phyloP scores from a whole-genome alignment of 2,797 vertebrate genomes.

The Perodicticus potto region DNA sequence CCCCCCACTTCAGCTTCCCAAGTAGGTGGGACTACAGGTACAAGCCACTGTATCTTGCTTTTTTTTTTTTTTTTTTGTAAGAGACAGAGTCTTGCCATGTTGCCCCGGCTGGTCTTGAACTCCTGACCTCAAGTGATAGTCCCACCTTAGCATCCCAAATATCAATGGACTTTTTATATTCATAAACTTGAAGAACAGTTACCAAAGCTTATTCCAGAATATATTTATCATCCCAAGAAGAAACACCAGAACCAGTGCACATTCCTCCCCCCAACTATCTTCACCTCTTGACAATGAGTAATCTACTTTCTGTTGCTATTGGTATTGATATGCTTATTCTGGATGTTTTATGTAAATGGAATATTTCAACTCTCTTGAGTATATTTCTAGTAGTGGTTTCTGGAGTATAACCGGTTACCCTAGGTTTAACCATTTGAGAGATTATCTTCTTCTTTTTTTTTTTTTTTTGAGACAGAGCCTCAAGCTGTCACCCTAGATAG shows the following conservation, averaged over 20 bases:
- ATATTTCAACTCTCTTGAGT: background rate
- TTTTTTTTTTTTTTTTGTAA: background rate
- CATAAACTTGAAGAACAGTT: slow-evolving; percentile 10
- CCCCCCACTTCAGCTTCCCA: background rate
- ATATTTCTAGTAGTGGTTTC: background rate
- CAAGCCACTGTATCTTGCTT: background rate
- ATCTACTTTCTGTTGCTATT: slow-evolving; percentile 30
- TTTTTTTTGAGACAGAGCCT: too few relatives aligned
- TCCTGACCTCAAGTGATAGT: background rate
- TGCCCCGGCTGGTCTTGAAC: background rate
- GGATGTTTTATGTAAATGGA: slow-evolving; percentile 27
- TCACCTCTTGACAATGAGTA: background rate
- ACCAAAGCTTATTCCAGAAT: background rate
- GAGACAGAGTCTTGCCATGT: background rate
- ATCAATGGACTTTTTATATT: slow-evolving; percentile 17
- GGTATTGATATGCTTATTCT: slow-evolving; percentile 22
- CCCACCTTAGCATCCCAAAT: background rate
- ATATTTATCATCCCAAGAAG: background rate
- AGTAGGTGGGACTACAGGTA: background rate
- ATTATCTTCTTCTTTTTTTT: background rate
- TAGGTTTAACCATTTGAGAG: slow-evolving; percentile 45
- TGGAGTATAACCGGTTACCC: background rate
- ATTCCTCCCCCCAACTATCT: background rate
- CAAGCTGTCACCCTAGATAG: too few relatives aligned
- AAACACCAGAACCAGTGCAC: background rate